phyloP scores from a whole-genome alignment of 1,140 invertebrate species.

The Hetaerina americana region DNA sequence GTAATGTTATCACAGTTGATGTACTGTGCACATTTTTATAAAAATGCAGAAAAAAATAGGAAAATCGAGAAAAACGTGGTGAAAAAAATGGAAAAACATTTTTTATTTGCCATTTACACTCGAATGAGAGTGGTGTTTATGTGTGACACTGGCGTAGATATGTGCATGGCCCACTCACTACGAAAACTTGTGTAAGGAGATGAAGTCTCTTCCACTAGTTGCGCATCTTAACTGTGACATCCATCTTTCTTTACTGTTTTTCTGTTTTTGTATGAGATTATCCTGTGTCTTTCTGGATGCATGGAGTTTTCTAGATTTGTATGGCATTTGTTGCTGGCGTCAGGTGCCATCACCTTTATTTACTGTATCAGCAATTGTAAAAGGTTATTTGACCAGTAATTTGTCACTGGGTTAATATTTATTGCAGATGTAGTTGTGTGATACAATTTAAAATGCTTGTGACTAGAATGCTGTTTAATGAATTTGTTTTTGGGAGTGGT shows the following conservation, averaged over 20 bases:
- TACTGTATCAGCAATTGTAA: not conserved
- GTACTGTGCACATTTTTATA: constrained; percentile 7
- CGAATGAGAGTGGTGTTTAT: not conserved
- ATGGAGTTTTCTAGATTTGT: constrained; percentile 2
- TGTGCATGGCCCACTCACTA: not conserved
- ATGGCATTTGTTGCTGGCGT: constrained; percentile 5
- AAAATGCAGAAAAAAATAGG: constrained; percentile 4
- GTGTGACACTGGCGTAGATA: not conserved
- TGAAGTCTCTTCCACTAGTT: not conserved
- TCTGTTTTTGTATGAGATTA: constrained; percentile 2
- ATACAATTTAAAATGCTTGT: constrained; percentile 4
- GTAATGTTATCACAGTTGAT: constrained; percentile 2
- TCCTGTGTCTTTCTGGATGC: not conserved
- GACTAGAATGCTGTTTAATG: not conserved
- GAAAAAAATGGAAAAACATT: constrained; percentile 4
- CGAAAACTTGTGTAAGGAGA: not conserved
- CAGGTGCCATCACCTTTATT: not conserved
- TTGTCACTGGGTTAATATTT: constrained; percentile 4
- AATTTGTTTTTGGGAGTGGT: not conserved
- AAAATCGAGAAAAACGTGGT: constrained; percentile 3
- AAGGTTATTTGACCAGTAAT: constrained; percentile 5
- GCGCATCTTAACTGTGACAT: constrained; percentile 1
- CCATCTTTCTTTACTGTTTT: not conserved
- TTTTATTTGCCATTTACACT: constrained; percentile 1
- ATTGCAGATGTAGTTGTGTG: constrained; percentile 5